Percentiles rank a stretch among this genome's conserved stretches.
Evolutionary conservation across 1,140 invertebrate genomes (phyloP).

Genomic region (Cephus cinctus): DNA sequence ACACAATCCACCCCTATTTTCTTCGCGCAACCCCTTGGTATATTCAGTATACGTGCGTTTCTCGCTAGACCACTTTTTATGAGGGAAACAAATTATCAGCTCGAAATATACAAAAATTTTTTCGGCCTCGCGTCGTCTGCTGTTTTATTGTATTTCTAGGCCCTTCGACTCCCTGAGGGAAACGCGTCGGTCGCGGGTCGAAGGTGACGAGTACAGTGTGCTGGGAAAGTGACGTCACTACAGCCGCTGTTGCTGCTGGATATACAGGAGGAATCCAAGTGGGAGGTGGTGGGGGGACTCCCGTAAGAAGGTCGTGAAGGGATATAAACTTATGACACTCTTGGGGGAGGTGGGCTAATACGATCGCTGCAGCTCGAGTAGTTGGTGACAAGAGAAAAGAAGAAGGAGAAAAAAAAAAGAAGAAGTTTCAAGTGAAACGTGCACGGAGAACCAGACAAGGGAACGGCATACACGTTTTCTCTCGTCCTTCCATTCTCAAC

Average conservation of each 20-base stretch:
- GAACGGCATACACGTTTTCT: constrained; percentile 13
- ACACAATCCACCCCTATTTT: too few relatives aligned
- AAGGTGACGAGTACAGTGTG: constrained; percentile 9
- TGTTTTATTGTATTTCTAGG: constrained; percentile 35
- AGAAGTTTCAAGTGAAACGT: neutral
- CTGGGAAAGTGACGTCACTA: too few relatives aligned
- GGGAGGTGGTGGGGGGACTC: neutral
- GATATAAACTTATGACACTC: constrained; percentile 29
- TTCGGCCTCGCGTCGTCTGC: constrained; percentile 15
- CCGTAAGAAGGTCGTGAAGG: too few relatives aligned
- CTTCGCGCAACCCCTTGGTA: too few relatives aligned
- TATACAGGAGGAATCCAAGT: neutral
- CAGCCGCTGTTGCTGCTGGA: too few relatives aligned
- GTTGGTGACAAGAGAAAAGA: constrained; percentile 14
- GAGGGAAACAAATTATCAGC: constrained; percentile 39
- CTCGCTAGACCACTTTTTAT: too few relatives aligned
- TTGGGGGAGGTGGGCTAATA: constrained; percentile 13
- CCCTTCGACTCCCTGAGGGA: constrained; percentile 3
- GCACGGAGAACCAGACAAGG: constrained; percentile 6
- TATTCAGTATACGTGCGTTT: too few relatives aligned
- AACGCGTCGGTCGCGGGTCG: constrained; percentile 13
- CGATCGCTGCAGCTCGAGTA: constrained; percentile 18
- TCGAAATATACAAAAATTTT: constrained; percentile 36
- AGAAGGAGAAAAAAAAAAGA: constrained; percentile 1
- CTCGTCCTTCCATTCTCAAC: constrained; percentile 3